These are phyloP conservation scores for Notoglanidium macrostoma DNA, from an alignment of 2,797 vertebrate species.

Conservation along the genomic window DNA sequence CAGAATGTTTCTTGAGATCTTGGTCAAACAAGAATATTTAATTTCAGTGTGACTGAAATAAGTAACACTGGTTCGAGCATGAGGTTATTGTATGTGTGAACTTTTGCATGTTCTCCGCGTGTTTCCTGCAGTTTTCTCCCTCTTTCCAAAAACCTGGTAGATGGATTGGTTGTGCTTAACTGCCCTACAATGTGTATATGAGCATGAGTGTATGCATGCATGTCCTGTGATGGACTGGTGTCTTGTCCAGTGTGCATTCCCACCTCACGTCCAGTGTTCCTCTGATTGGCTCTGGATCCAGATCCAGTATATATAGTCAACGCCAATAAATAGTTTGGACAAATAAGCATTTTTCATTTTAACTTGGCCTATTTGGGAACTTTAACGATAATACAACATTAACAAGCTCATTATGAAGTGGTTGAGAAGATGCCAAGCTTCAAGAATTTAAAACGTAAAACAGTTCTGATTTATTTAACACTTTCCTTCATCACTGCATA, in stretches of 20 bases:
- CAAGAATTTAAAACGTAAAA: background rate
- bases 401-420: background rate
- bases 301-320: background rate
- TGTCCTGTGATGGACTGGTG: background rate
- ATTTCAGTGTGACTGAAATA: background rate
- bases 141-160: background rate
- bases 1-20: background rate
- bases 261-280: background rate
- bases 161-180: background rate
- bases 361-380: background rate
- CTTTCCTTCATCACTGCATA: background rate
- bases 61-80: background rate
- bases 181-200: background rate
- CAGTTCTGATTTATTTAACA: background rate
- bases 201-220: background rate
- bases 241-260: background rate
- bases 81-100: background rate
- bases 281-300: background rate
- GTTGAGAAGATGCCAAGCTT: background rate
- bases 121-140: background rate
- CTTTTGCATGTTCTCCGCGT: background rate
- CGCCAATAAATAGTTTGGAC: background rate
- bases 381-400: background rate
- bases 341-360: background rate
- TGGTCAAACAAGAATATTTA: background rate